These are phyloP conservation scores for Avahi laniger DNA, from an alignment of 2,797 vertebrate species.

Conservation along the genomic window DNA sequence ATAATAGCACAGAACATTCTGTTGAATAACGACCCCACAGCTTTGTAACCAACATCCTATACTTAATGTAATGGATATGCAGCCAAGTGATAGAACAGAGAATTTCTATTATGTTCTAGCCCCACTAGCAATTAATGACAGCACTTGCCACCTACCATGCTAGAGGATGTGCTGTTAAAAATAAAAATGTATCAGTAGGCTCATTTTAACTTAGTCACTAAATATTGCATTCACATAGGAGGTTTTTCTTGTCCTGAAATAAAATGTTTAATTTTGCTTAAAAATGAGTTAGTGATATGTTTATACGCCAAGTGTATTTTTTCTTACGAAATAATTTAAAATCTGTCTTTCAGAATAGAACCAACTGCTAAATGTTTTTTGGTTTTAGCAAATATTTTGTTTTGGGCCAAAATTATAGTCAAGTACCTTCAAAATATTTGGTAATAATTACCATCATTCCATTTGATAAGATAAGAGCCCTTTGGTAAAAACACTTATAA, in stretches of 20 bases:
- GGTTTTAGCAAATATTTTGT: constrained; percentile 52
- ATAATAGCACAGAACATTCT: background rate
- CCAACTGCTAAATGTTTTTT: constrained; percentile 59
- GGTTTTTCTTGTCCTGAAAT: constrained; percentile 18
- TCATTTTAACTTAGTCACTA: constrained; percentile 20
- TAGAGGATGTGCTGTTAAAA: background rate
- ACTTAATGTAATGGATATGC: background rate
- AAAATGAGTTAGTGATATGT: constrained; percentile 44
- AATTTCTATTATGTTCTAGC: background rate
- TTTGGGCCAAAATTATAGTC: constrained; percentile 20
- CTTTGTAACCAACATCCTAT: background rate
- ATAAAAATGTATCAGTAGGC: background rate
- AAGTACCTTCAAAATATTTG: constrained; percentile 65
- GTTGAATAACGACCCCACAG: background rate
- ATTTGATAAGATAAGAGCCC: background rate
- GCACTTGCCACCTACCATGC: background rate
- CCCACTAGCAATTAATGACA: background rate
- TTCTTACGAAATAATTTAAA: constrained; percentile 49
- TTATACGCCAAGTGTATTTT: constrained; percentile 37
- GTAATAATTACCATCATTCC: constrained; percentile 15
- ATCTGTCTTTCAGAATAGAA: constrained; percentile 55
- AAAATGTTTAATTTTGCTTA: constrained; percentile 56
- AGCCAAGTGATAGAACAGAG: background rate
- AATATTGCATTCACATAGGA: constrained; percentile 18
- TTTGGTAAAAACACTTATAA: background rate